Evolutionary conservation across 2,888 invertebrate species (phyloP).

Genomic region (Dyspetes luteomarginatus): DNA sequence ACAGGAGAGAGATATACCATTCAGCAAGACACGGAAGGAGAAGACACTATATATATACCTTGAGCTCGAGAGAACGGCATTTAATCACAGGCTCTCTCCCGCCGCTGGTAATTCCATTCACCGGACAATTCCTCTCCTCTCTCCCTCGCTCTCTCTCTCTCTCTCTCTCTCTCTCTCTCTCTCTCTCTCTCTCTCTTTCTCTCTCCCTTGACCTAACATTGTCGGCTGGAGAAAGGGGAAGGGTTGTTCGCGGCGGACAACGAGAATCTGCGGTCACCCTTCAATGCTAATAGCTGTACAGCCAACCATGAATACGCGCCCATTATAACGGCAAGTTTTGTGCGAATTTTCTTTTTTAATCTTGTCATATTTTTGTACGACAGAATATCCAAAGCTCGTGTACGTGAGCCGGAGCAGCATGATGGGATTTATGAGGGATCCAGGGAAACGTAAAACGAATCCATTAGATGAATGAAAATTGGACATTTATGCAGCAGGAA

Average conservation of each 20-base stretch:
- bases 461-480: neutral
- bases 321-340: constrained; percentile 13
- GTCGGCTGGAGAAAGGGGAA: constrained; percentile 28
- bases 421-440: neutral
- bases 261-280: constrained; percentile 62
- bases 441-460: neutral
- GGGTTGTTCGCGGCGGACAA: constrained; percentile 23
- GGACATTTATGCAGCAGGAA: neutral
- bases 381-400: neutral
- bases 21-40: neutral
- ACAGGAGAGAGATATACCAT: constrained; percentile 2
- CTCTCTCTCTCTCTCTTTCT: constrained; percentile 22
- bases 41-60: constrained; percentile 32
- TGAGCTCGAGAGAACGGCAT: constrained; percentile 53
- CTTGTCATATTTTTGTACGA: neutral
- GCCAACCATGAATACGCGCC: constrained; percentile 38
- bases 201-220: constrained; percentile 41
- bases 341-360: neutral
- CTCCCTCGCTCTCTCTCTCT: constrained; percentile 4
- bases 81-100: constrained; percentile 71
- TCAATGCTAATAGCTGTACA: constrained; percentile 66
- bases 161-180: constrained; percentile 25
- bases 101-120: constrained; percentile 75
- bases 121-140: constrained; percentile 55
- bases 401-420: neutral